Evolutionary conservation across 2,797 vertebrate species (phyloP).

Genomic region (Syndactyla subalaris): DNA sequence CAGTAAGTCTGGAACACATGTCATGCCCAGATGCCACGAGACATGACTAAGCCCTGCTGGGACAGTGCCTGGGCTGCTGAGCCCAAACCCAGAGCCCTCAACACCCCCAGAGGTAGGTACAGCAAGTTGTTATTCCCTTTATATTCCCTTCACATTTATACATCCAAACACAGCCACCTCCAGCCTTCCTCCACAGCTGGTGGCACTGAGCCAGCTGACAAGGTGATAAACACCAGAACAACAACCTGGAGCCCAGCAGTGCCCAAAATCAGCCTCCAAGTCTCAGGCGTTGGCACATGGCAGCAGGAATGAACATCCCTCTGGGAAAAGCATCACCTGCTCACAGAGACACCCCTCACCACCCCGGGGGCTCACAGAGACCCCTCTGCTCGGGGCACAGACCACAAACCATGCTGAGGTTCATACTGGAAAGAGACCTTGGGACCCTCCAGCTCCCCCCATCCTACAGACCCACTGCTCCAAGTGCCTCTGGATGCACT

Average conservation of each 20-base stretch:
- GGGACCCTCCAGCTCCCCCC: neutral
- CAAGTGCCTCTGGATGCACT: neutral
- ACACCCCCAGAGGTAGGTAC: neutral
- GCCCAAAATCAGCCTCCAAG: neutral
- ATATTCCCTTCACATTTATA: neutral
- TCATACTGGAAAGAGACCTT: neutral
- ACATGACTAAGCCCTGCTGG: neutral
- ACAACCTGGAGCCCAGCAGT: neutral
- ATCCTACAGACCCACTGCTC: neutral
- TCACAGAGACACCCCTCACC: neutral
- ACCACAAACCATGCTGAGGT: neutral
- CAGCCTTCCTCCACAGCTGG: neutral
- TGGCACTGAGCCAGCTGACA: neutral
- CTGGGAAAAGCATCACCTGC: neutral
- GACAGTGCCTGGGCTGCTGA: neutral
- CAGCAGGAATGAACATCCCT: neutral
- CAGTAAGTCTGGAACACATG: neutral
- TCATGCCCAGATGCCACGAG: fast-evolving
- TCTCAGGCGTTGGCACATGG: fast-evolving
- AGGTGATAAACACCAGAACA: neutral
- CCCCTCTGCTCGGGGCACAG: neutral
- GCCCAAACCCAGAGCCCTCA: neutral
- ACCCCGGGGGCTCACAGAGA: fast-evolving
- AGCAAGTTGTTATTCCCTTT: neutral
- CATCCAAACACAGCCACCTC: neutral